Evolutionary conservation across 2,113 vertebrate species (phyloP), one percentile per base, ranked within the genome.

Genomic region (Tapirus terrestris): DNA sequence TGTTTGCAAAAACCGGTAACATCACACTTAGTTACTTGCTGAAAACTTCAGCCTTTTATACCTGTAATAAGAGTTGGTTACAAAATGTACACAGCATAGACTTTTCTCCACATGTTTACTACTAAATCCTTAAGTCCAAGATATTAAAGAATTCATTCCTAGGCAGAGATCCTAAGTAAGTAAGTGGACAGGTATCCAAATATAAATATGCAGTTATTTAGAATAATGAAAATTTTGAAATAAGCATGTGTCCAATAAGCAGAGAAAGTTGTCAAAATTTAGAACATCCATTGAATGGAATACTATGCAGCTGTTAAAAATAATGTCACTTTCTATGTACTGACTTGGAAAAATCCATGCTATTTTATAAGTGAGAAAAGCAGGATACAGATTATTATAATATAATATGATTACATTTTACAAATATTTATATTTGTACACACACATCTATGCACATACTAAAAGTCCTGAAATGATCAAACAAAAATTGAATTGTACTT

Each of bases 1-100:
- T 98, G 97, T 92, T 96, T 89, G 84, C 8, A n/a, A 93, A 97
- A 97, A 56, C 31, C 65, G 87, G 88, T 89, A 97, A 96, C 75
- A 96, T 72, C 51, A 83, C 77, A 89, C 25, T 16, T 29, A 80
- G 87, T 96, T 92, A 94, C 83, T 97, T 92, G 76, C 88, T 31
- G 39, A 91, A 98, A 94, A 94, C 45, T 67, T 97, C 91, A 93
- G 60, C 77, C 58, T 88, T 96, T 97, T 75, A 88, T 8, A 27
- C 6, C 43, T 17, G 6, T 39, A 45, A 45, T 63, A 92, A 92
- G 82, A 68, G 80, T 3, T 63, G 84, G 80, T 81, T 81, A 96
- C 89, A 91, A 96, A 93, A 85, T 94, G 77, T 98, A 48, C 81
- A 72, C 29, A 75, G 10, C 2, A 61, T 8, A 90, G 51, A 72